Base-by-base conservation (phyloP, 2,113 vertebrate genomes). In the Nerophis lumbriciformis region DNA sequence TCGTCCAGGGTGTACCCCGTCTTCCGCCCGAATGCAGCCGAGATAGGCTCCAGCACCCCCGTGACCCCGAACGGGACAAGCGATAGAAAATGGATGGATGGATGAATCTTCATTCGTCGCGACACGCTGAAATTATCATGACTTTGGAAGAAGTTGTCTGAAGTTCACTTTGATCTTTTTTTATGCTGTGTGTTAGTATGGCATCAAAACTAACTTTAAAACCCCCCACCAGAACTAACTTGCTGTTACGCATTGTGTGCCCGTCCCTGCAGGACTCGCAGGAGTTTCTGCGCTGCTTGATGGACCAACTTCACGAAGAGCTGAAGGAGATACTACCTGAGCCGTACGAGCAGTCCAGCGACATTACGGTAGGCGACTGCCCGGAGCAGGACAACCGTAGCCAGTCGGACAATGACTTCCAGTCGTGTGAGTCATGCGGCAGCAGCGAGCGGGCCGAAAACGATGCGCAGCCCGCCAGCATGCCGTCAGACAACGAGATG, bases 221-320 rank as follows among this genome's bases (percentile, higher is more conserved):
- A 59, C n/a, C 14, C 12, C 42, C 10, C 42, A 12, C 11, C 42
- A 4, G 42, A 45, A 28, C 28, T 28, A 28, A 28, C 28, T 28
- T 44, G 39, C 16, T 15, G 19, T 35, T 16, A 36, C 15, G 5
- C 35, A 9, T 6, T 38, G 16, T 52, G 38, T 66, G 28, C 19
- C 55, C 47, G 14, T 65, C 14, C 54, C 49, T 4, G 4, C 19
- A 99, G 97, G 97, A 99, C 60, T 97, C 97, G 38, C 97, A 99
- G 81, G 97, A 99, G 82, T 99, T 99, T 83, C 86, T 99, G 71
- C 94, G 96, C 63, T 99, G 97, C 76, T 78, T 99, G 55, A 99
- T 99, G 97, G 97, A 99, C 87, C 91, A 98, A 58, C 93, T 99
- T 69, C 97, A 99, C 38, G 97, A 99, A 81, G 97, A 99, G 75